phyloP scores from a whole-genome alignment of 2,797 vertebrate species.

The Carcharodon carcharias region DNA sequence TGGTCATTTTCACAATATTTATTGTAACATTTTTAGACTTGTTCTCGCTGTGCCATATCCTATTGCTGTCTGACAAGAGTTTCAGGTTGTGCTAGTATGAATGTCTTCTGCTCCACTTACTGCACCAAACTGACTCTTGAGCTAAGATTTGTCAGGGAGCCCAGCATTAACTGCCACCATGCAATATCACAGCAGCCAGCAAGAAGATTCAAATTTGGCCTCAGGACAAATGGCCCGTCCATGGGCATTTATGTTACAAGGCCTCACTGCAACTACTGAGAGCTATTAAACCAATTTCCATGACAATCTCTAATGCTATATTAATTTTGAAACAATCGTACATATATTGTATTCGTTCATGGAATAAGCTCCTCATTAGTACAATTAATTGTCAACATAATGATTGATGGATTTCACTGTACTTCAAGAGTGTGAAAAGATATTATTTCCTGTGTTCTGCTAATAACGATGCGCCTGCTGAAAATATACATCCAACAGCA shows the following conservation, averaged over 20 bases:
- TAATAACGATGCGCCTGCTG: constrained; percentile 5
- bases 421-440: constrained; percentile 5
- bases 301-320: constrained; percentile 60
- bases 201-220: constrained; percentile 48
- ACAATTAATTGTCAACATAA: constrained; percentile 26
- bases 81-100: not conserved
- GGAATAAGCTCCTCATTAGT: constrained; percentile 28
- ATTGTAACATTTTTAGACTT: not conserved
- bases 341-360: constrained; percentile 24
- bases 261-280: constrained; percentile 56
- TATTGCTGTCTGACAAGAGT: not conserved
- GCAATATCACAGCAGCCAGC: constrained; percentile 33
- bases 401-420: constrained; percentile 35
- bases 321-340: constrained; percentile 54
- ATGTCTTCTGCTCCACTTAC: constrained; percentile 33
- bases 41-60: not conserved
- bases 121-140: constrained; percentile 1
- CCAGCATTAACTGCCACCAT: constrained; percentile 28
- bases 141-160: constrained; percentile 9
- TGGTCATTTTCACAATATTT: not conserved
- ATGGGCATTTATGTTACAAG: constrained; percentile 62
- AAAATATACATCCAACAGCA: not conserved
- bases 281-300: constrained; percentile 78
- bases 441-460: constrained; percentile 27
- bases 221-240: constrained; percentile 63